These are phyloP conservation scores for Pelodytes ibericus DNA, from an alignment of 2,797 vertebrate genomes.

Conservation along the genomic window DNA sequence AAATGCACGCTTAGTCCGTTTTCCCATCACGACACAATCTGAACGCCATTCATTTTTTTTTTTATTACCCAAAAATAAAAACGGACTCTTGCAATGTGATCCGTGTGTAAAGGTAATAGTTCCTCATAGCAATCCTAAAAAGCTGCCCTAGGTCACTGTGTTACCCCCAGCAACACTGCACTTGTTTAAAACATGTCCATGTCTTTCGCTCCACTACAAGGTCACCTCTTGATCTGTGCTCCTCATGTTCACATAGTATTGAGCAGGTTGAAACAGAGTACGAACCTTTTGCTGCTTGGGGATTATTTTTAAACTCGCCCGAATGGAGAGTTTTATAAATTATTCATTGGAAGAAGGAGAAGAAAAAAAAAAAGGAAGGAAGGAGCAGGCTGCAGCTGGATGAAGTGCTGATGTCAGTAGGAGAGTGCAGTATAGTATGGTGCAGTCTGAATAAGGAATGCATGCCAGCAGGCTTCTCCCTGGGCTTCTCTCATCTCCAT, in stretches of 20 bases:
- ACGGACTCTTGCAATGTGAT: constrained; percentile 14
- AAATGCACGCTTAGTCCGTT: too few relatives aligned
- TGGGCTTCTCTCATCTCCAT: constrained; percentile 30
- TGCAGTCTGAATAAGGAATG: constrained; percentile 69
- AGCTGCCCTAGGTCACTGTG: constrained; percentile 8
- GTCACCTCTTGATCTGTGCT: constrained; percentile 58
- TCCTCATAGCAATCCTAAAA: constrained; percentile 5
- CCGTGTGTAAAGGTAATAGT: constrained; percentile 5
- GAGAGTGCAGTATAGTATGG: constrained; percentile 80
- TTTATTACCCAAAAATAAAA: constrained; percentile 17
- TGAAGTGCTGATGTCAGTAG: constrained; percentile 89
- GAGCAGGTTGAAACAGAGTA: constrained; percentile 36
- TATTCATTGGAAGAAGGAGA: constrained; percentile 69
- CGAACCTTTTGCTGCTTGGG: constrained; percentile 58
- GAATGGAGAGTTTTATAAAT: constrained; percentile 70
- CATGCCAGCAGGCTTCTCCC: constrained; percentile 32
- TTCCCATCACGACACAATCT: too few relatives aligned
- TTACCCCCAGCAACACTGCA: constrained; percentile 24
- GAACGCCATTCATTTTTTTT: neutral
- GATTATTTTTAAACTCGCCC: constrained; percentile 60
- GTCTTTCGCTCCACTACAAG: constrained; percentile 47
- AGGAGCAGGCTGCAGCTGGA: constrained; percentile 66
- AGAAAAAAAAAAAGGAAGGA: constrained; percentile 53
- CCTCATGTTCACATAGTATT: constrained; percentile 27
- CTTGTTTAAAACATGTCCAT: constrained; percentile 25